Evolutionary conservation across 64 coral and sea anemone genomes (phyloP), one percentile per base, ranked within the genome.

Genomic region (Stylophora pistillata): DNA sequence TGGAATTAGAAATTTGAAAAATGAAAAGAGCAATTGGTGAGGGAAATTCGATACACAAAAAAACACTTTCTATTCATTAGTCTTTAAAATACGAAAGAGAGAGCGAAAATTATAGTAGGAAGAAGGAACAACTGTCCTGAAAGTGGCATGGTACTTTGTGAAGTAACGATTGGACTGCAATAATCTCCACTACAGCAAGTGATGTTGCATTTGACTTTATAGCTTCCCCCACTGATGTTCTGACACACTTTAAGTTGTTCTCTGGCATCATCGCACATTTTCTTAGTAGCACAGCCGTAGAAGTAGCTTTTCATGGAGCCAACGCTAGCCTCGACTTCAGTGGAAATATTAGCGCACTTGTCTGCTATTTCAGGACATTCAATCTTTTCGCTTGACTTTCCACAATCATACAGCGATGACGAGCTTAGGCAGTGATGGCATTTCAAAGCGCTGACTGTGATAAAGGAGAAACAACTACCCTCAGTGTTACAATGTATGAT

Each of bases 261-360:
- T 68, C 52, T 21, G 4, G 80, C 80, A 53, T 84, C 80, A 0
- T 70, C n/a, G 80, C 80, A 84, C 80, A 84, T 84, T 34, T 52
- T 68, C 9, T 84, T 34, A 21, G 80, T 84, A 10, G 80, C 80
- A 23, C 80, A 84, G 60, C 80, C 62, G 34, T 84, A 84, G 61
- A 37, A 84, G 32, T 69, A 84, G 62, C 80, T 84, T 84, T 65
- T 84, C 20, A 84, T 15, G 3, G 61, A 69, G 11, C 59, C 59
- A 26, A 20, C 2, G 41, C 69, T 37, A n/a, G 80, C 15, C 34
- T 53, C 11, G 31, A 84, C 29, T 70, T 84, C 80, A 84, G 80
- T 84, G 21, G 80, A 84, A 63, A 84, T 84, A n/a, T 70, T 84
- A 34, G 62, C 80, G 34, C 80, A 84, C 23, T 34, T 69, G 33